Percentiles rank a stretch among this genome's conserved stretches.
phyloP scores from a whole-genome alignment of 2,113 vertebrate species.

The Oncorhynchus masou region DNA sequence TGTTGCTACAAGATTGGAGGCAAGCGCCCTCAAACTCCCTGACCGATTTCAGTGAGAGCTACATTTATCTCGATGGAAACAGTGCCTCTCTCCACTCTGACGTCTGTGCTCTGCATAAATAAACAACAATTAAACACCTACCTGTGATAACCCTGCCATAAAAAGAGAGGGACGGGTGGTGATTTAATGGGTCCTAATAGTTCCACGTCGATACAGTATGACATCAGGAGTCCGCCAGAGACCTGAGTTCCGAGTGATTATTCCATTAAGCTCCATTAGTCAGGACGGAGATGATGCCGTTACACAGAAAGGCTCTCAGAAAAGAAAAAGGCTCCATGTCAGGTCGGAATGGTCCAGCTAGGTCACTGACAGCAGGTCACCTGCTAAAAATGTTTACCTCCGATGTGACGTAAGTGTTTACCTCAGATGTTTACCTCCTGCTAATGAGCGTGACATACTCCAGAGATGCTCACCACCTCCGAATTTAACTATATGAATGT shows the following conservation, averaged over 20 bases:
- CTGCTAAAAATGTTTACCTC: too few species aligned
- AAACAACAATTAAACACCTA: conserved; percentile 62
- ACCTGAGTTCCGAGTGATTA: conserved; percentile 61
- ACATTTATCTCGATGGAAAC: neutral
- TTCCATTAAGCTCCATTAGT: conserved; percentile 61
- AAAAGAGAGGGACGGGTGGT: conserved; percentile 39
- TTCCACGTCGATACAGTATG: conserved; percentile 63
- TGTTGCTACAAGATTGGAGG: neutral
- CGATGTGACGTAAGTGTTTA: too few species aligned
- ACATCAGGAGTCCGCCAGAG: conserved; percentile 57
- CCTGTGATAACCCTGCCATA: conserved; percentile 59
- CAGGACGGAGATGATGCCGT: neutral
- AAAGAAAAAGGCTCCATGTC: neutral
- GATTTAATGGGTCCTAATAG: conserved; percentile 33
- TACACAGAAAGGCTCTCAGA: neutral
- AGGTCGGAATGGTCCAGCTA: neutral
- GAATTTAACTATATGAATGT: too few species aligned
- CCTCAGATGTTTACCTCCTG: neutral
- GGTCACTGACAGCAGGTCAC: neutral
- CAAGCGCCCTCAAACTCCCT: neutral
- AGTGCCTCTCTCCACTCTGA: conserved; percentile 31
- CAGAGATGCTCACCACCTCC: neutral
- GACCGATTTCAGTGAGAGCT: neutral
- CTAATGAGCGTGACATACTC: neutral
- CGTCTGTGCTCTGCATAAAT: conserved; percentile 58